Evolutionary conservation across 2,797 vertebrate species (phyloP).

Genomic region (Anisognathus igniventris): DNA sequence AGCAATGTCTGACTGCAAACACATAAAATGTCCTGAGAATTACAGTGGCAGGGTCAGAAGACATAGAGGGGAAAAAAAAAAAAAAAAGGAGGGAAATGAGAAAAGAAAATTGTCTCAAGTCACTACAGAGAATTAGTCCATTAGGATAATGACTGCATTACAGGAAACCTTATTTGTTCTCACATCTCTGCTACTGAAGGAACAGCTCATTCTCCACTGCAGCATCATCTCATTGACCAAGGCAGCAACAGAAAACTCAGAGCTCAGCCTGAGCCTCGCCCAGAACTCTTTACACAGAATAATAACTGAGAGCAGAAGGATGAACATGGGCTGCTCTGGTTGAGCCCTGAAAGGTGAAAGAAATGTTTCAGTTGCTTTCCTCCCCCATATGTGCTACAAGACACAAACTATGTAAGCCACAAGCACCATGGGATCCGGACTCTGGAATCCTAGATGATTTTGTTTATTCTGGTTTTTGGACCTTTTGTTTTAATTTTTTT

Average conservation of each 20-base stretch:
- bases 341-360: background rate
- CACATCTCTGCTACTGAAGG: background rate
- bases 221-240: background rate
- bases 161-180: background rate
- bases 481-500: background rate
- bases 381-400: background rate
- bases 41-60: background rate
- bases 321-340: accelerated
- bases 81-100: background rate
- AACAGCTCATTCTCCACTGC: background rate
- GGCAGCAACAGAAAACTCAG: background rate
- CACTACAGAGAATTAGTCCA: background rate
- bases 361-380: background rate
- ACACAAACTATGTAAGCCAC: background rate
- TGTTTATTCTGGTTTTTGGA: background rate
- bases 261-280: background rate
- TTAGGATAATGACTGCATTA: background rate
- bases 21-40: background rate
- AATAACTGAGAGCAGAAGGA: background rate
- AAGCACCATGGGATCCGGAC: background rate
- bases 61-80: background rate
- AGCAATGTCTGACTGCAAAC: background rate
- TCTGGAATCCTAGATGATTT: background rate
- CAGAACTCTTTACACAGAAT: background rate
- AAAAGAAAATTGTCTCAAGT: background rate